Evolutionary conservation across 2,113 vertebrate species (phyloP).

Genomic region (Parotia lawesii): DNA sequence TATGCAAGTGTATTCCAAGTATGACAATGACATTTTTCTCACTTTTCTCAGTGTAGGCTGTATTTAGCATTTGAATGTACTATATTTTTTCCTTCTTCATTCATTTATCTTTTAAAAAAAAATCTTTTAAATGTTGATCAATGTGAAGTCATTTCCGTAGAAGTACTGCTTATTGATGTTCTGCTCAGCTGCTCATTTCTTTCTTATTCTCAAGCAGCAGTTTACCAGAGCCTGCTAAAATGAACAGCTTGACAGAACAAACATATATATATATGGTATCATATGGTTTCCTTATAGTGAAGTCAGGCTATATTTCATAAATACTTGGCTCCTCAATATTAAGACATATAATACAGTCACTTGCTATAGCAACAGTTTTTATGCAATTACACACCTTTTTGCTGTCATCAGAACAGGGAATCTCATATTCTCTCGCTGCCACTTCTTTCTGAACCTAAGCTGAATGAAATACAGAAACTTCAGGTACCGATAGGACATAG

Average conservation of each 20-base stretch:
- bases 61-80: conserved; percentile 45
- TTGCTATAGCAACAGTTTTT: background rate
- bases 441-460: background rate
- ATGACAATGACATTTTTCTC: conserved; percentile 25
- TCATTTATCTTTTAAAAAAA: conserved; percentile 29
- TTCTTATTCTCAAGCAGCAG: conserved; percentile 17
- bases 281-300: background rate
- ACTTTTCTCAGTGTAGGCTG: conserved; percentile 25
- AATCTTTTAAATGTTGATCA: conserved; percentile 39
- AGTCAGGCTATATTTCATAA: background rate
- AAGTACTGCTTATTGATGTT: conserved; percentile 24
- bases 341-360: background rate
- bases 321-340: background rate
- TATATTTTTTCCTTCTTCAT: conserved; percentile 14
- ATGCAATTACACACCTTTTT: background rate
- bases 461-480: background rate
- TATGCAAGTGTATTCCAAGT: conserved; percentile 3
- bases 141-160: conserved; percentile 21
- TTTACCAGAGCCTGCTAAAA: conserved; percentile 20
- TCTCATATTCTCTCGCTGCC: accelerated
- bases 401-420: background rate
- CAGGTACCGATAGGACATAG: background rate
- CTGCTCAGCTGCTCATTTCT: conserved; percentile 49
- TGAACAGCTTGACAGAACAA: background rate
- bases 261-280: background rate